Percentiles rank a stretch among this genome's conserved stretches.
Conservation (phyloP, 1,140 invertebrate genomes). For the Anastatus disparis region DNA sequence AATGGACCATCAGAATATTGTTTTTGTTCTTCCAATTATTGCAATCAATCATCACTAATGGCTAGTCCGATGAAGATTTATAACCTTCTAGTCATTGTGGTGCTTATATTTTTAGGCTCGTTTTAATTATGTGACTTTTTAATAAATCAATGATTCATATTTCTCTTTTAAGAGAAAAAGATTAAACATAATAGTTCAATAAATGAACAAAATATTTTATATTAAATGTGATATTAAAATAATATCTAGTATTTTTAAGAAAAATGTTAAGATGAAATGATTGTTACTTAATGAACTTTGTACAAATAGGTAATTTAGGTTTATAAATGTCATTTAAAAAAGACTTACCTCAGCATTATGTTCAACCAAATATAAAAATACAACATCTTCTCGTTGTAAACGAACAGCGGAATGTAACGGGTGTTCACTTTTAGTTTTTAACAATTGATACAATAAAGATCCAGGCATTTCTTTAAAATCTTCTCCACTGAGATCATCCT, state of each 20-base stretch:
- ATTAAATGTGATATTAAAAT: constrained; percentile 4
- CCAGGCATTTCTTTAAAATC: constrained; percentile 95
- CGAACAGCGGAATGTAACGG: constrained; percentile 90
- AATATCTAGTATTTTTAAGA: constrained; percentile 34
- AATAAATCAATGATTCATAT: neutral
- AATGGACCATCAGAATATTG: constrained; percentile 71
- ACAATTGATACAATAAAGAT: constrained; percentile 86
- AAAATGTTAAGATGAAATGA: constrained; percentile 4
- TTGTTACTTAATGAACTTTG: constrained; percentile 37
- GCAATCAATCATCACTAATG: constrained; percentile 59
- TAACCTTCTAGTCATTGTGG: neutral
- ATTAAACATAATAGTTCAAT: neutral
- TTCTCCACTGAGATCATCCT: constrained; percentile 88
- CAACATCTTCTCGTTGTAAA: constrained; percentile 90
- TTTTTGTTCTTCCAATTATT: constrained; percentile 74
- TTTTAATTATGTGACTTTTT: neutral
- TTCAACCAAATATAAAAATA: constrained; percentile 93
- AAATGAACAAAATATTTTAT: neutral
- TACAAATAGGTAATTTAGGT: constrained; percentile 19
- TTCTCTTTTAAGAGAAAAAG: neutral
- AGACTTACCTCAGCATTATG: constrained; percentile 84
- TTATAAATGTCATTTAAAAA: constrained; percentile 28
- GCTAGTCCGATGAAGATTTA: too few species aligned
- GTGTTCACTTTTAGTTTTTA: constrained; percentile 89
- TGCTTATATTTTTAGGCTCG: constrained; percentile 6